Evolutionary conservation across 37 sponge, comb jelly and placozoan species (phyloP), one percentile per base, ranked within the genome.

Genomic region (Aplysina aerophoba): DNA sequence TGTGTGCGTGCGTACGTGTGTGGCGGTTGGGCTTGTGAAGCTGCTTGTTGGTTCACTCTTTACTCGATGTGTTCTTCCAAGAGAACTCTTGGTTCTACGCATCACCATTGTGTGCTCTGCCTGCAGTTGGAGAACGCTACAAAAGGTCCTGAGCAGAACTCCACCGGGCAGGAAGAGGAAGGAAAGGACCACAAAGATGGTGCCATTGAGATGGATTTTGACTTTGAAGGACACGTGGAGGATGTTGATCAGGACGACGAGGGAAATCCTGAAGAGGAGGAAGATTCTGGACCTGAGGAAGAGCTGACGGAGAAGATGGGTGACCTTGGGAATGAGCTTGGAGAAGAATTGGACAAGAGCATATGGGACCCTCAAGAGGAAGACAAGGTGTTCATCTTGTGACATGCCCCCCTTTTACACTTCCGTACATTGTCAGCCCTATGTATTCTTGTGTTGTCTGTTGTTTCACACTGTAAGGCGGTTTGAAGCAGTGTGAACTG

Each of bases 331-430:
- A 30, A 82, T 24, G 74, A 80, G 21, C 35, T 72, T 44, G 63
- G 55, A 27, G 92, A 94, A 15, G 34, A 82, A 20, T 57, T 95
- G 24, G 94, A 95, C 71, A 88, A 85, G 72, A 81, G 89, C 67
- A 92, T 95, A 86, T 95, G 96, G 96, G 96, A 87, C 40, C 90
- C 93, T 20, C 89, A 95, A 20, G 89, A 89, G 36, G 89, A 84
- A 14, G 81, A 83, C 15, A 31, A 84, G 69, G 73, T 60, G 54
- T 25, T 20, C 24, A 56, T 40, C n/a, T n/a, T 14, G 12, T 21
- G 69, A 68, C 44, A 50, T 77, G 13, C 24, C 21, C 36, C 4
- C 20, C 55, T 27, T 60, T 40, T 82, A 24, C 59, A 31, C n/a
- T 66, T 21, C 25, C 16, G n/a, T 58, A 5, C 8, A 57, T 56